Conservation (phyloP, 2,888 invertebrate species). For the Rhabditophanes sp. region DNA sequence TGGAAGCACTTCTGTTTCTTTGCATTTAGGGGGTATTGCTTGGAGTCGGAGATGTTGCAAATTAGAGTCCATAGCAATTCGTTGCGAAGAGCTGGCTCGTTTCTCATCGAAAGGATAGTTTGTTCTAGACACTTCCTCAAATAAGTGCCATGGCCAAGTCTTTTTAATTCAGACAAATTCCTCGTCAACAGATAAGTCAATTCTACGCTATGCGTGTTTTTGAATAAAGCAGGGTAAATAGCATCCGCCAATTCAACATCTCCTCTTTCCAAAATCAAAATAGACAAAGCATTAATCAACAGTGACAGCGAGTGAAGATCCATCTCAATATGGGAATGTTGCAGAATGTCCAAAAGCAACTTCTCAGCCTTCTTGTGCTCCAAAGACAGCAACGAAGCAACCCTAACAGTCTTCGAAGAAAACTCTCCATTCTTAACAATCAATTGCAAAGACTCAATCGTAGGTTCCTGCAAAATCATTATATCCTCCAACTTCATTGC, state of each 20-base stretch:
- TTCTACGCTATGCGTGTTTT: not conserved
- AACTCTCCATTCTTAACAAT: slow-evolving; percentile 18
- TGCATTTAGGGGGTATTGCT: too few relatives aligned
- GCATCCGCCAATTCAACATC: slow-evolving; percentile 21
- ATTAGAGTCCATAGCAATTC: too few relatives aligned
- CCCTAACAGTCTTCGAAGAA: slow-evolving; percentile 16
- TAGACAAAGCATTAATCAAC: slow-evolving; percentile 28
- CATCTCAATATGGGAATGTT: slow-evolving; percentile 14
- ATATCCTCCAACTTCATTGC: slow-evolving; percentile 15
- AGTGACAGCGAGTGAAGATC: slow-evolving; percentile 20
- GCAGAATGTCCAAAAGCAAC: slow-evolving; percentile 13
- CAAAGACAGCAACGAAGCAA: slow-evolving; percentile 19
- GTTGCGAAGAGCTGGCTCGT: too few relatives aligned
- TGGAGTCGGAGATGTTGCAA: too few relatives aligned
- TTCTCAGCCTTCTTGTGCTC: slow-evolving; percentile 22
- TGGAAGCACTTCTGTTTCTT: too few relatives aligned
- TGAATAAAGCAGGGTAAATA: too few relatives aligned
- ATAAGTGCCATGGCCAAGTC: too few relatives aligned
- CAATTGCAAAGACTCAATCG: slow-evolving; percentile 14
- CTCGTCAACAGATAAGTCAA: slow-evolving; percentile 8
- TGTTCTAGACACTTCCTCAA: too few relatives aligned
- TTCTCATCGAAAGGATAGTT: too few relatives aligned
- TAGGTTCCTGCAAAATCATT: slow-evolving; percentile 13
- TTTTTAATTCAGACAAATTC: too few relatives aligned
- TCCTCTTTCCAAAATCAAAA: slow-evolving; percentile 29